Percentiles rank a stretch among this genome's conserved stretches.
phyloP scores from a whole-genome alignment of 35 echinoderm and acorn worm species.

The Ptychodera flava region DNA sequence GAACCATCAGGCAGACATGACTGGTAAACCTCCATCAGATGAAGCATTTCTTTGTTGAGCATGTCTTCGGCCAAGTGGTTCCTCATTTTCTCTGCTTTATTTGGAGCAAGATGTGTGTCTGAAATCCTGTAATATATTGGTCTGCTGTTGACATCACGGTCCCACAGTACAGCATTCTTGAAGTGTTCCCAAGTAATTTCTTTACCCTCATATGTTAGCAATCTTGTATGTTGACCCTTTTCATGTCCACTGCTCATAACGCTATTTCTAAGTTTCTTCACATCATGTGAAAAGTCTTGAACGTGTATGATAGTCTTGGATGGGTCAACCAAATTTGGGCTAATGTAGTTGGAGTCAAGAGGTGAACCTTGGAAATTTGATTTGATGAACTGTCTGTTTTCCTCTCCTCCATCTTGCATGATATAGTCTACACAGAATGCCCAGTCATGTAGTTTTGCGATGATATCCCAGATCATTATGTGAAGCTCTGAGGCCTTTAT shows the following conservation, averaged over 20 bases:
- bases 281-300: too few relatives aligned
- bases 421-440: slow-evolving; percentile 8
- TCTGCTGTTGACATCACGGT: slow-evolving; percentile 4
- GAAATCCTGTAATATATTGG: slow-evolving; percentile 3
- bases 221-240: neutral
- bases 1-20: neutral
- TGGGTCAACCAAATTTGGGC: neutral
- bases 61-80: too few relatives aligned
- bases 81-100: too few relatives aligned
- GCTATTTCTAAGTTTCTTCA: too few relatives aligned
- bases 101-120: slow-evolving; percentile 5
- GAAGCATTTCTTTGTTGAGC: neutral
- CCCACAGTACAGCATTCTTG: neutral
- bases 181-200: neutral
- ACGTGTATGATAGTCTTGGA: neutral
- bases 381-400: slow-evolving; percentile 13
- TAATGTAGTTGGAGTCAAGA: neutral
- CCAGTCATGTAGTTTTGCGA: slow-evolving; percentile 1
- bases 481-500: neutral
- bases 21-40: slow-evolving; percentile 6
- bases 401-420: neutral
- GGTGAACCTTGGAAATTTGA: neutral
- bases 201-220: neutral
- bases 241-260: too few relatives aligned
- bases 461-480: neutral